Evolutionary conservation across 2,888 invertebrate species (phyloP).

Genomic region (Mesorhabditis belari): DNA sequence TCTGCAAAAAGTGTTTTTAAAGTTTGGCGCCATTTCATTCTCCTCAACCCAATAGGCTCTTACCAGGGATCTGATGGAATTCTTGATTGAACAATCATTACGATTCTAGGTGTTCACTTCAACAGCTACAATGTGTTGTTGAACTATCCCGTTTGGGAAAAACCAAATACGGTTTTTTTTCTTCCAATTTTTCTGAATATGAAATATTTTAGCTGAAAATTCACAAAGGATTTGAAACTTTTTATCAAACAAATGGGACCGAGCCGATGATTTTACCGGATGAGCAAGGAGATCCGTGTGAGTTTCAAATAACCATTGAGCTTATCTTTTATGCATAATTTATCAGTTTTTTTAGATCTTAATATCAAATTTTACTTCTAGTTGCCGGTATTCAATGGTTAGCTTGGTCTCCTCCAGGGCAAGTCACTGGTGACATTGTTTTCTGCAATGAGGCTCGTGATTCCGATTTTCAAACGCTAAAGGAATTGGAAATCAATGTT

Average conservation of each 20-base stretch:
- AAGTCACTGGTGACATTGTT: neutral
- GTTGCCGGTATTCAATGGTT: neutral
- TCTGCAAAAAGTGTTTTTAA: too few species aligned
- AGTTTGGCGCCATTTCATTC: too few species aligned
- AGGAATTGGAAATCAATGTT: constrained; percentile 19
- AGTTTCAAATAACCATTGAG: neutral
- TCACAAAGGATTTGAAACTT: neutral
- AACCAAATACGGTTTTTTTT: constrained; percentile 33
- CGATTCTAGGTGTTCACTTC: constrained; percentile 25
- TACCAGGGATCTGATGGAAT: too few species aligned
- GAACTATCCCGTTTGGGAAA: constrained; percentile 44
- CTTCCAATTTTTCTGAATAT: constrained; percentile 5
- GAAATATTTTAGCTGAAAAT: too few species aligned
- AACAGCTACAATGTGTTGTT: constrained; percentile 44
- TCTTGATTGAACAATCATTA: too few species aligned
- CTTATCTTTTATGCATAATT: neutral
- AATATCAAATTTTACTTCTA: neutral
- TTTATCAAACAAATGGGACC: constrained; percentile 32
- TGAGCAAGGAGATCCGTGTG: constrained; percentile 20
- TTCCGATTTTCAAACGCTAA: constrained; percentile 21
- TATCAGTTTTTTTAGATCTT: neutral
- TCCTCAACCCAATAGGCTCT: too few species aligned
- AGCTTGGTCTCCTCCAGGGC: neutral
- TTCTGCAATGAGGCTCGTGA: constrained; percentile 3
- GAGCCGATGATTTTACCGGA: constrained; percentile 24